Conservation (phyloP, 2,797 vertebrate genomes). For the Hydrolagus colliei region DNA sequence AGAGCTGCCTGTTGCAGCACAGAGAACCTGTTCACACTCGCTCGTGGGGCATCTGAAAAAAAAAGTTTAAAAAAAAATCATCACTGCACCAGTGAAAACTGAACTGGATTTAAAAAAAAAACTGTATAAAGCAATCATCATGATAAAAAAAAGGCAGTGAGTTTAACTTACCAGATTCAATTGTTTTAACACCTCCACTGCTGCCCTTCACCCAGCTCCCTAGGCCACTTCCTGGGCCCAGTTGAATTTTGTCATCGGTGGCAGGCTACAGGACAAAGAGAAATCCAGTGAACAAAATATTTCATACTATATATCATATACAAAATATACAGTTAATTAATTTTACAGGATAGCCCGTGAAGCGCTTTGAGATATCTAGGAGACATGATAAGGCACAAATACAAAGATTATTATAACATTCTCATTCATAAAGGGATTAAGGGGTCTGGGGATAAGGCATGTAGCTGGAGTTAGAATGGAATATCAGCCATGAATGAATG, state of each 20-base stretch:
- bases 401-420: too few relatives aligned
- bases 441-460: too few relatives aligned
- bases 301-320: too few relatives aligned
- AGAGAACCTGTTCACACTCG: conserved; percentile 86
- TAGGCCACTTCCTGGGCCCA: conserved; percentile 88
- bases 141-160: neutral
- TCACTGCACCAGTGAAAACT: too few relatives aligned
- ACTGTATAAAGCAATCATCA: neutral
- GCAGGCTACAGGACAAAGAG: conserved; percentile 70
- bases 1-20: conserved; percentile 74
- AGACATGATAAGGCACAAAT: too few relatives aligned
- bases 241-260: conserved; percentile 96
- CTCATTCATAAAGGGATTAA: too few relatives aligned
- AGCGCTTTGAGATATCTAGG: too few relatives aligned
- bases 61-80: neutral
- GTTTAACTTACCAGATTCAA: conserved; percentile 71
- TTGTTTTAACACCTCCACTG: conserved; percentile 93
- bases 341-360: too few relatives aligned
- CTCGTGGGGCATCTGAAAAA: conserved; percentile 71
- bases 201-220: conserved; percentile 94
- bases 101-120: neutral
- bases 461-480: too few relatives aligned
- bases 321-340: too few relatives aligned
- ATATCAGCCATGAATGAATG: too few relatives aligned
- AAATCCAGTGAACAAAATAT: neutral